Evolutionary conservation across 2,888 invertebrate genomes (phyloP).

Genomic region (Octodonta nipae): DNA sequence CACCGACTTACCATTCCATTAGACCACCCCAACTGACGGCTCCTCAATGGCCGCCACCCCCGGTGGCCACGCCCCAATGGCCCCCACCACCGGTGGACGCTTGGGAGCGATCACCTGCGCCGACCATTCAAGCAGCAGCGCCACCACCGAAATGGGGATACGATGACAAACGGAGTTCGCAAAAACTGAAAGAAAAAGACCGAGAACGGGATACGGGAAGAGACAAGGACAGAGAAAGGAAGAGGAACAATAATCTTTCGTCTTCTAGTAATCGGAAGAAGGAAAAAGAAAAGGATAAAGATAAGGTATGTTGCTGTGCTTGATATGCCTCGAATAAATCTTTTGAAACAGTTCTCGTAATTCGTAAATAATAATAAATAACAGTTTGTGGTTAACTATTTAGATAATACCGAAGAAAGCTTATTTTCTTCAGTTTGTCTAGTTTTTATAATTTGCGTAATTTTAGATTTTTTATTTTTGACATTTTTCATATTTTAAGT

Average conservation of each 20-base stretch:
- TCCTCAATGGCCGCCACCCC: slow-evolving; percentile 13
- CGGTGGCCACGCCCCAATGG: slow-evolving; percentile 17
- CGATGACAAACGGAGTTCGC: slow-evolving; percentile 9
- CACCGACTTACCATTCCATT: slow-evolving; percentile 21
- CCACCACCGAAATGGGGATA: slow-evolving; percentile 15
- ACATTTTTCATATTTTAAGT: no score
- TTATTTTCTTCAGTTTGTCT: no score
- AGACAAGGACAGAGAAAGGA: slow-evolving; percentile 27
- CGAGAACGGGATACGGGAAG: slow-evolving; percentile 11
- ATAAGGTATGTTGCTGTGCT: slow-evolving; percentile 13
- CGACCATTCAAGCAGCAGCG: slow-evolving; percentile 7
- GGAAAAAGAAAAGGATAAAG: slow-evolving; percentile 21
- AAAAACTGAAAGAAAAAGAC: slow-evolving; percentile 12
- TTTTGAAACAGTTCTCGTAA: no score
- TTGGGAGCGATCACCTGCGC: slow-evolving; percentile 17
- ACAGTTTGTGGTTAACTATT: no score
- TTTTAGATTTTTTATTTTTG: no score
- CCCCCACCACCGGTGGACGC: slow-evolving; percentile 11
- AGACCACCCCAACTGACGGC: slow-evolving; percentile 8
- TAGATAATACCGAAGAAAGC: no score
- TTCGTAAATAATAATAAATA: no score
- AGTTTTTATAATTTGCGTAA: no score
- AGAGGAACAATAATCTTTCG: slow-evolving; percentile 33
- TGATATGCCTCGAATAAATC: no score
- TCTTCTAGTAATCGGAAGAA: slow-evolving; percentile 24